Conservation (phyloP, 2,888 invertebrate genomes). For the Spodoptera exigua region DNA sequence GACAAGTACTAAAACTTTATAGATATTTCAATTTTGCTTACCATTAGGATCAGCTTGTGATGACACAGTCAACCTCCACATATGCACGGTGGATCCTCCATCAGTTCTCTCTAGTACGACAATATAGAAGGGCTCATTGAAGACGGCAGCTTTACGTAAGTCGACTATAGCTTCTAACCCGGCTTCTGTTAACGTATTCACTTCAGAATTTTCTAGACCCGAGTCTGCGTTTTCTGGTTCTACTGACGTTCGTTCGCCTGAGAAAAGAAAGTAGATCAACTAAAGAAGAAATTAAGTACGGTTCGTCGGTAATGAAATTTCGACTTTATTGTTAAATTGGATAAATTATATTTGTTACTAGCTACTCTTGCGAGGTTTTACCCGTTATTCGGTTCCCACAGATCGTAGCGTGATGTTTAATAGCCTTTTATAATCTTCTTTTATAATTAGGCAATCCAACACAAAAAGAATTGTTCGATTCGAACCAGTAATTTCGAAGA, state of each 20-base stretch:
- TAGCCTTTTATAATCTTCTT: too few species aligned
- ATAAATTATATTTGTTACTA: too few species aligned
- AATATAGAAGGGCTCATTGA: constrained; percentile 98
- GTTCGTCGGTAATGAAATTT: too few species aligned
- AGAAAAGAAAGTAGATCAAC: neutral
- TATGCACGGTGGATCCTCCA: constrained; percentile 96
- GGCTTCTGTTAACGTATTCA: constrained; percentile 88
- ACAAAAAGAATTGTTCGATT: too few species aligned
- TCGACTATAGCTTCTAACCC: constrained; percentile 96
- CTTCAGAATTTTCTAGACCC: constrained; percentile 75
- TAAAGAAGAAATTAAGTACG: too few species aligned
- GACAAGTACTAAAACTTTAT: too few species aligned
- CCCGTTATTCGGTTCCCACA: too few species aligned
- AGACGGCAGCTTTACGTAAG: constrained; percentile 94
- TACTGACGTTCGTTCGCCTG: constrained; percentile 78
- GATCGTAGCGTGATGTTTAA: too few species aligned
- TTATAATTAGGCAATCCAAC: too few species aligned
- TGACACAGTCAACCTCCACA: constrained; percentile 98
- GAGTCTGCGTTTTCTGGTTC: constrained; percentile 75
- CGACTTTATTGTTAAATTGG: too few species aligned
- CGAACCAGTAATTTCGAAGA: too few species aligned
- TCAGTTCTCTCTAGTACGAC: constrained; percentile 96
- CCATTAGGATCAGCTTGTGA: constrained; percentile 90
- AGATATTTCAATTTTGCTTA: constrained; percentile 48
- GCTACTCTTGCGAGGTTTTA: too few species aligned